A percentile compares a stretch with the other conserved stretches of the same genome.
These are phyloP conservation scores for Lucilia cuprina DNA, from an alignment of 1,140 invertebrate genomes.

Conservation along the genomic window DNA sequence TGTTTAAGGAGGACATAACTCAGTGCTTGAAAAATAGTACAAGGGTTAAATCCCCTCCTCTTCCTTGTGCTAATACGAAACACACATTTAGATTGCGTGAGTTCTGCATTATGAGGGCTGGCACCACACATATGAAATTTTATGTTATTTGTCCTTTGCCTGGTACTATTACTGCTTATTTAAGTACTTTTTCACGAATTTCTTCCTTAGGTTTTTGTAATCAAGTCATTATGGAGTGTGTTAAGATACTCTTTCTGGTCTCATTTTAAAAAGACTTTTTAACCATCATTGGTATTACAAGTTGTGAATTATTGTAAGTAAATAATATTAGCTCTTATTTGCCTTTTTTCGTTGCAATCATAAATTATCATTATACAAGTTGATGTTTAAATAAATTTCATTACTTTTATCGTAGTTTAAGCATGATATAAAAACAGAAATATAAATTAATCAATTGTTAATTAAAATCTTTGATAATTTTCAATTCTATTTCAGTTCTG, in stretches of 20 bases:
- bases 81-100: background rate
- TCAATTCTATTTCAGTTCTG: too few species aligned
- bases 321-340: background rate
- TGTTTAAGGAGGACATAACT: background rate
- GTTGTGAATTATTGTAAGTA: background rate
- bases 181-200: too few species aligned
- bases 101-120: too few species aligned
- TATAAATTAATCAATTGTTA: too few species aligned
- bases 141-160: too few species aligned
- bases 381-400: constrained; percentile 8
- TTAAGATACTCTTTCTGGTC: too few species aligned
- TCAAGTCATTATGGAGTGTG: too few species aligned
- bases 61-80: background rate
- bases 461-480: too few species aligned
- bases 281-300: background rate
- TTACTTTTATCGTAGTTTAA: background rate
- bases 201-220: too few species aligned
- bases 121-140: too few species aligned
- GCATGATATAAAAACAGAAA: background rate
- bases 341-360: constrained; percentile 9
- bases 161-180: too few species aligned
- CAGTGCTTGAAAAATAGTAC: background rate
- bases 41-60: background rate
- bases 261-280: too few species aligned
- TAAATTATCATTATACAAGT: constrained; percentile 31